phyloP scores from a whole-genome alignment of 2,797 vertebrate species.

The Acanthis flammea region DNA sequence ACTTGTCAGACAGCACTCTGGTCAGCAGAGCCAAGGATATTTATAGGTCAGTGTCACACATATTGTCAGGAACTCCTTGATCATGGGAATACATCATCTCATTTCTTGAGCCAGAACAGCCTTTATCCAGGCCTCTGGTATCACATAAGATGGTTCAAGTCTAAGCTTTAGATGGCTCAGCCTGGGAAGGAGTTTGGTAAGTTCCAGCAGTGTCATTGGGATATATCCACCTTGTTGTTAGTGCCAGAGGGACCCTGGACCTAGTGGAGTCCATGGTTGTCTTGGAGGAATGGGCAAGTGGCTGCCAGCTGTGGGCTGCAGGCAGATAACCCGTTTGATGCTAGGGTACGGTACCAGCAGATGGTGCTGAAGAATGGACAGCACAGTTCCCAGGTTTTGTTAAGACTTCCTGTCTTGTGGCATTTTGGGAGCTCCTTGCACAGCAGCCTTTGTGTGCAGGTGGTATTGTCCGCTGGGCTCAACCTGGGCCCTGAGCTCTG shows the following conservation, averaged over 20 bases:
- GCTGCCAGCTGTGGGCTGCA: neutral
- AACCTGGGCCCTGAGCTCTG: neutral
- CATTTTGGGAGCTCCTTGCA: neutral
- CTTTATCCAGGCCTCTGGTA: neutral
- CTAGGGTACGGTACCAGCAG: neutral
- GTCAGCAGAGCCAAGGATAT: neutral
- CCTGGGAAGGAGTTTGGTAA: neutral
- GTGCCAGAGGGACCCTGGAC: neutral
- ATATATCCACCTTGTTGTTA: neutral
- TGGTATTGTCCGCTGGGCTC: fast-evolving
- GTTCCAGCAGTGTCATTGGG: neutral
- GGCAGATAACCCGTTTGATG: neutral
- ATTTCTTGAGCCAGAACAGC: neutral
- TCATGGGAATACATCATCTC: neutral
- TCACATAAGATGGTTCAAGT: neutral
- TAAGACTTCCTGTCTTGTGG: neutral
- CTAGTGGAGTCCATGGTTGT: neutral
- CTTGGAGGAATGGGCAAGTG: neutral
- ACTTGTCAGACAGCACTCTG: neutral
- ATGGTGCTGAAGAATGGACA: slow-evolving; percentile 58
- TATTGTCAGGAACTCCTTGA: neutral
- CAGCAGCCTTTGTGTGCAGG: fast-evolving
- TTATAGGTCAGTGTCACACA: neutral
- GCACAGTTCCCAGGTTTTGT: neutral
- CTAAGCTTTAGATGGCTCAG: neutral